phyloP scores from a whole-genome alignment of 2,888 invertebrate species.

The Phlogophora meticulosa region DNA sequence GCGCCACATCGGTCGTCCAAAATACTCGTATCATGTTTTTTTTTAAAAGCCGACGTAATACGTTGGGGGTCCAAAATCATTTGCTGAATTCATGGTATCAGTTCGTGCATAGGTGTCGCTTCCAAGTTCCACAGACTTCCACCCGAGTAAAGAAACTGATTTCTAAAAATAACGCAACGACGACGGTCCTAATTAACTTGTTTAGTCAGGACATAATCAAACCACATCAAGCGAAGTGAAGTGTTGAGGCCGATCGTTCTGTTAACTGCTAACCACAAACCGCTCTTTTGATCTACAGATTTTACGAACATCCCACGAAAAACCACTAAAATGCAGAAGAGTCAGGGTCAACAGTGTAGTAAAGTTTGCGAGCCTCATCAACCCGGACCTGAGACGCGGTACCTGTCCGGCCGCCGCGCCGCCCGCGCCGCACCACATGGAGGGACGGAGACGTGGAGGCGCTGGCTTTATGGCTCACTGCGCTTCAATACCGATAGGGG shows the following conservation, averaged over 20 bases:
- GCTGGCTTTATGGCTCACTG: constrained; percentile 1
- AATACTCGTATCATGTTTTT: no score
- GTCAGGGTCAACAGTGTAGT: neutral
- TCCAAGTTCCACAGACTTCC: no score
- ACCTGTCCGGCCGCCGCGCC: constrained; percentile 16
- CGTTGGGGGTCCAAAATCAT: no score
- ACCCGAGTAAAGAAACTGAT: neutral
- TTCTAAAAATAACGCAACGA: constrained; percentile 6
- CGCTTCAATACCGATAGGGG: neutral
- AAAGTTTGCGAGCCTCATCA: neutral
- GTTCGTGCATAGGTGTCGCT: no score
- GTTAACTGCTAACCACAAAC: neutral
- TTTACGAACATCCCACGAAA: neutral
- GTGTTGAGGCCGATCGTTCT: neutral
- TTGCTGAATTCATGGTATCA: no score
- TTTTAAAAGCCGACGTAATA: no score
- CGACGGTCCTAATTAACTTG: no score
- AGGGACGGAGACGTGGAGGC: neutral
- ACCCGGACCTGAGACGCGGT: neutral
- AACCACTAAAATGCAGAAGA: neutral
- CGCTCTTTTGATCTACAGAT: constrained; percentile 6
- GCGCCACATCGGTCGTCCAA: no score
- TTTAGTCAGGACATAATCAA: constrained; percentile 7
- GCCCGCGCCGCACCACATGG: neutral
- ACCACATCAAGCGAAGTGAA: constrained; percentile 5